Conservation (phyloP, 2,888 invertebrate genomes). For the Galerucella nymphaeae region DNA sequence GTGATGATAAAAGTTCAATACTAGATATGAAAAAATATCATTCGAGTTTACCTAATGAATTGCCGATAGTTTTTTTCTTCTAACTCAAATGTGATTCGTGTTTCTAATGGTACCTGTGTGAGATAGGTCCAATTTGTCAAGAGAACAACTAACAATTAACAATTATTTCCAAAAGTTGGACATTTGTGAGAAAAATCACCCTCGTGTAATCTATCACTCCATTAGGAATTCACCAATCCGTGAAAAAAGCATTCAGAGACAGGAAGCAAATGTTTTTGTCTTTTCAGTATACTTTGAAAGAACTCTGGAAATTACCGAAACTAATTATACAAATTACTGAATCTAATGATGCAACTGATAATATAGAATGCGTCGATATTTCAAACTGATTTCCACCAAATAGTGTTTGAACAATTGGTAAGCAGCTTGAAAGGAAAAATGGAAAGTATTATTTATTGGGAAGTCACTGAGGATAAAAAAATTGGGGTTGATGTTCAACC, state of each 20-base stretch:
- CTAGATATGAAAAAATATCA: neutral
- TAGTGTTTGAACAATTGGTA: no score
- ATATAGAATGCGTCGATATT: no score
- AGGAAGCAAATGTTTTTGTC: neutral
- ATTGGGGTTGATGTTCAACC: no score
- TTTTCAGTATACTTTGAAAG: neutral
- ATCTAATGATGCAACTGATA: neutral
- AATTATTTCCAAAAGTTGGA: conserved; percentile 39
- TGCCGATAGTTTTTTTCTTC: neutral
- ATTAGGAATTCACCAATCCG: conserved; percentile 23
- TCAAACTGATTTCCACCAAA: no score
- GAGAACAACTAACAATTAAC: conserved; percentile 41
- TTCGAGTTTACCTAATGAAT: neutral
- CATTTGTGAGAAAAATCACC: conserved; percentile 33
- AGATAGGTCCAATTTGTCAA: conserved; percentile 36
- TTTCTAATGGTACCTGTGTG: conserved; percentile 22
- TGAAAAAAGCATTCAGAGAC: conserved; percentile 23
- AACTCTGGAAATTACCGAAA: neutral
- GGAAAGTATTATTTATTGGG: no score
- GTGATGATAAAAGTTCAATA: neutral
- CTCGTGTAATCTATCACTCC: conserved; percentile 35
- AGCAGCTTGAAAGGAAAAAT: no score
- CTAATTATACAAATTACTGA: neutral
- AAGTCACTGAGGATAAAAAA: no score
- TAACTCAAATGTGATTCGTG: conserved; percentile 2